A percentile compares a stretch with the other conserved stretches of the same genome.
Conservation (phyloP, 2,797 vertebrate genomes). For the Acanthiza pusilla region DNA sequence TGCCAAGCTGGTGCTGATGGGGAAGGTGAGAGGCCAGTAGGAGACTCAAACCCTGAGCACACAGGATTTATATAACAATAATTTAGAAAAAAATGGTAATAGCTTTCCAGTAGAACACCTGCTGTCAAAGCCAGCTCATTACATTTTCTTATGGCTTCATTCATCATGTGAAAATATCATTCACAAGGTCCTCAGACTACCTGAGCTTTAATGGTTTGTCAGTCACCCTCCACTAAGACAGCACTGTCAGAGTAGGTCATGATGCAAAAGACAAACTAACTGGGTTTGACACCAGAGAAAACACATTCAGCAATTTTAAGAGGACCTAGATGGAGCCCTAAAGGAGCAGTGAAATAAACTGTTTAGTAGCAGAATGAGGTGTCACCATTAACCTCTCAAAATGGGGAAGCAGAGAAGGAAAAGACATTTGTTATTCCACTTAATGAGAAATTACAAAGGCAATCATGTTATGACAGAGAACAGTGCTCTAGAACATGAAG, state of each 20-base stretch:
- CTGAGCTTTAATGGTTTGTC: neutral
- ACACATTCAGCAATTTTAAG: neutral
- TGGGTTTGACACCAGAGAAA: neutral
- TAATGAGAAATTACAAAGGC: neutral
- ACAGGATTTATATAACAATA: neutral
- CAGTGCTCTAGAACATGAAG: neutral
- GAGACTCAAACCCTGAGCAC: slow-evolving; percentile 86
- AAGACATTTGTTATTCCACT: neutral
- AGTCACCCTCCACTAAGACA: neutral
- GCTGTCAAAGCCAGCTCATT: neutral
- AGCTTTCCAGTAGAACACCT: neutral
- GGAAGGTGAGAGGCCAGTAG: slow-evolving; percentile 80
- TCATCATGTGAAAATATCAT: neutral
- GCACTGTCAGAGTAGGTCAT: neutral
- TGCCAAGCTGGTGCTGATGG: slow-evolving; percentile 87
- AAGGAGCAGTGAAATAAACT: neutral
- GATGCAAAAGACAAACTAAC: neutral
- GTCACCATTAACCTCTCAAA: neutral
- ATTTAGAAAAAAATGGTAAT: neutral
- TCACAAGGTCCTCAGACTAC: neutral
- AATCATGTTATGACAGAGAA: neutral
- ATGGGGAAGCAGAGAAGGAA: neutral
- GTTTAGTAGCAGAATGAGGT: neutral
- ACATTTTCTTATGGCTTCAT: neutral
- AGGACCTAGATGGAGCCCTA: neutral